Evolutionary conservation across 2,797 vertebrate species (phyloP).

Genomic region (Anguilla marmorata): DNA sequence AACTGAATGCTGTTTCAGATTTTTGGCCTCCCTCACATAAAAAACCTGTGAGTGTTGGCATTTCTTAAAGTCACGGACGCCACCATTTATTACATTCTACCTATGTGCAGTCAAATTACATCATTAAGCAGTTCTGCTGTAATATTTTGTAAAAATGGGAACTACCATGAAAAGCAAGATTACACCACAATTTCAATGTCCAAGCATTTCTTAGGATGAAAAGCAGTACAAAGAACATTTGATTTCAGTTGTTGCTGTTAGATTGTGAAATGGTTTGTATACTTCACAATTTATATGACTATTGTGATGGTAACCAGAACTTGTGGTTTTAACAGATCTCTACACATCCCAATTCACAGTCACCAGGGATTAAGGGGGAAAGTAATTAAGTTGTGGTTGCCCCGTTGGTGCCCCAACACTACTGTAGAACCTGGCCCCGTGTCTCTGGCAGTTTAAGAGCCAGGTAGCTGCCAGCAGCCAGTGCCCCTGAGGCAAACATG

Average conservation of each 20-base stretch:
- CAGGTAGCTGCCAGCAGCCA: slow-evolving; percentile 88
- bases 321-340: slow-evolving; percentile 21
- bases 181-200: background rate
- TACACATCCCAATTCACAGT: slow-evolving; percentile 6
- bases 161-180: slow-evolving; percentile 14
- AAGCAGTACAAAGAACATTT: slow-evolving; percentile 8
- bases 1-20: slow-evolving; percentile 25
- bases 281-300: slow-evolving; percentile 6
- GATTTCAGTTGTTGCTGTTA: background rate
- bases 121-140: background rate
- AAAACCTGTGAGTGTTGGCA: slow-evolving; percentile 10
- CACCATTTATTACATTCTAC: background rate
- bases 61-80: slow-evolving; percentile 13
- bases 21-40: slow-evolving; percentile 20
- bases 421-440: slow-evolving; percentile 90
- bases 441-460: slow-evolving; percentile 94
- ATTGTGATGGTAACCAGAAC: slow-evolving; percentile 7
- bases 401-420: slow-evolving; percentile 56
- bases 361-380: slow-evolving; percentile 50
- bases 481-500: slow-evolving; percentile 86
- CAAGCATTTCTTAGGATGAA: slow-evolving; percentile 18
- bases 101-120: background rate
- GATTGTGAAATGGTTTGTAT: background rate
- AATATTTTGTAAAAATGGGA: background rate
- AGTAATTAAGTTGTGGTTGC: slow-evolving; percentile 27